Percentiles rank a stretch among this genome's conserved stretches.
Conservation (phyloP, 2,797 vertebrate species). For the Cyprinodon diabolis region DNA sequence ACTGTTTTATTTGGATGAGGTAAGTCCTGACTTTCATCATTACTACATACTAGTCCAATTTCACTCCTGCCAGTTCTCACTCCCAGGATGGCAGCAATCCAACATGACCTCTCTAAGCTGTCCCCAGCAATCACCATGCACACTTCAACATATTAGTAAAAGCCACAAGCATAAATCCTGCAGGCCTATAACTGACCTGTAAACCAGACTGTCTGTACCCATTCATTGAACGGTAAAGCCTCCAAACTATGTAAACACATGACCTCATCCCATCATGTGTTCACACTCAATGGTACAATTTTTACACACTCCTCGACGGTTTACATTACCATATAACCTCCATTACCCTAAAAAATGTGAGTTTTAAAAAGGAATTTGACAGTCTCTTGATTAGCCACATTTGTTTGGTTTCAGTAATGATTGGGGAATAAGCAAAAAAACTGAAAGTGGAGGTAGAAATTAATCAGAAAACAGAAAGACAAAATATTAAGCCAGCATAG, state of each 20-base stretch:
- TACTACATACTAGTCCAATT: constrained; percentile 56
- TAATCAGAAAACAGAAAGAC: constrained; percentile 19
- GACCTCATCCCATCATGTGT: constrained; percentile 72
- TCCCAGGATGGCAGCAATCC: constrained; percentile 52
- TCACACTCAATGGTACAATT: constrained; percentile 65
- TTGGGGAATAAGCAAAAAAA: constrained; percentile 33
- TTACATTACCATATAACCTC: constrained; percentile 62
- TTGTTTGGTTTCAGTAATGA: constrained; percentile 63
- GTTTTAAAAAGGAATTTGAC: constrained; percentile 61
- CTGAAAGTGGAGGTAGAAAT: constrained; percentile 10
- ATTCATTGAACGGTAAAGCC: constrained; percentile 66
- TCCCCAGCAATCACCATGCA: constrained; percentile 41
- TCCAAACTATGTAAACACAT: constrained; percentile 75
- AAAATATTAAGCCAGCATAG: constrained; percentile 40
- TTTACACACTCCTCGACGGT: constrained; percentile 68
- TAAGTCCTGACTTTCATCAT: constrained; percentile 65
- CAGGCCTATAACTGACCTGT: constrained; percentile 52
- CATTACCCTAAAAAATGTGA: constrained; percentile 54
- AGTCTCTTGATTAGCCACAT: constrained; percentile 57
- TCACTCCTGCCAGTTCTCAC: constrained; percentile 43
- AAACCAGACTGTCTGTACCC: constrained; percentile 49
- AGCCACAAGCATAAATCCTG: constrained; percentile 54
- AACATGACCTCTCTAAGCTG: constrained; percentile 46
- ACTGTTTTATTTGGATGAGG: constrained; percentile 70
- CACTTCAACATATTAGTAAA: constrained; percentile 41